A percentile compares a stretch with the other conserved stretches of the same genome.
phyloP scores from a whole-genome alignment of 2,113 vertebrate genomes.

The Gobio gobio region DNA sequence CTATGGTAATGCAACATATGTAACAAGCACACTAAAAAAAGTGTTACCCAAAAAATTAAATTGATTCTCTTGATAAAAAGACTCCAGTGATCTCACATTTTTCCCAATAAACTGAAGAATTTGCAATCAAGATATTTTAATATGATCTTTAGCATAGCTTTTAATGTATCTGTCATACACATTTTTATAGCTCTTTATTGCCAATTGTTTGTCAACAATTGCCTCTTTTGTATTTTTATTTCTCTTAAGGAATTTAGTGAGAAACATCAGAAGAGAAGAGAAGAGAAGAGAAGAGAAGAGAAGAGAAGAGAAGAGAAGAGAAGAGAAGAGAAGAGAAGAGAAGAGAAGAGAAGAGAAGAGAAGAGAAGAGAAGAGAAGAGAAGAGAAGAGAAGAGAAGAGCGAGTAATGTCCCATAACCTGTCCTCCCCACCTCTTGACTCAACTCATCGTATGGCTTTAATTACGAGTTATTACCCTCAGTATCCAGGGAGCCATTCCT shows the following conservation, averaged over 20 bases:
- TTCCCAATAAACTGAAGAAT: background rate
- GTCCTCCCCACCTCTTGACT: conserved; percentile 42
- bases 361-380: conserved; percentile 41
- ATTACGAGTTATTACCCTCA: conserved; percentile 69
- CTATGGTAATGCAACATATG: no score
- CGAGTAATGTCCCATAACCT: conserved; percentile 39
- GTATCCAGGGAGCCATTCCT: conserved; percentile 64
- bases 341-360: conserved; percentile 38
- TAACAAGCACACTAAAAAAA: no score
- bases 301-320: background rate
- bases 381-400: conserved; percentile 40
- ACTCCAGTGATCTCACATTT: background rate
- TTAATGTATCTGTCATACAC: background rate
- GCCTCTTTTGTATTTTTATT: background rate
- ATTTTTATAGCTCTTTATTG: background rate
- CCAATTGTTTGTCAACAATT: background rate
- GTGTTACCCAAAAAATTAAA: no score
- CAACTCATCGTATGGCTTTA: conserved; percentile 64
- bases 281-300: background rate
- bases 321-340: conserved; percentile 25
- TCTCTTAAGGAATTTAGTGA: background rate
- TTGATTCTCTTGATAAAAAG: background rate
- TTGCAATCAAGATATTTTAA: background rate
- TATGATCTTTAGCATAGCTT: background rate
- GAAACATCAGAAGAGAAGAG: background rate